Conservation (phyloP, 2,797 vertebrate species). For the Prunella strophiata region DNA sequence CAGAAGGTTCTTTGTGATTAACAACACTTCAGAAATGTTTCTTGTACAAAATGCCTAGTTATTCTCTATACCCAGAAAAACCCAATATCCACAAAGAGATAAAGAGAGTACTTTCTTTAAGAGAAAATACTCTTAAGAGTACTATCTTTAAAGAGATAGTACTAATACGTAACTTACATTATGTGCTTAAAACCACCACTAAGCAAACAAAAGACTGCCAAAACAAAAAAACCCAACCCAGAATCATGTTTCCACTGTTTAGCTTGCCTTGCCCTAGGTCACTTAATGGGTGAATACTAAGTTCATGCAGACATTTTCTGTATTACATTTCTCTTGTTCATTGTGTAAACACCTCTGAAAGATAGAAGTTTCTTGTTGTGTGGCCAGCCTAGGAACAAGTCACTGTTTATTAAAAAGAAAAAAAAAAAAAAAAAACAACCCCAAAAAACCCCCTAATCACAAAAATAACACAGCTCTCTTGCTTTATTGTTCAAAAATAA, state of each 20-base stretch:
- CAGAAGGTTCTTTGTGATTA: not conserved
- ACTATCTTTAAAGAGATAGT: not conserved
- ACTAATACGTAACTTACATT: not conserved
- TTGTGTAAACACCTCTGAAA: not conserved
- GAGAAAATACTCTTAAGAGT: too few species aligned
- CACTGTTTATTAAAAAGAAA: not conserved
- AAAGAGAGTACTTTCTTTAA: too few species aligned
- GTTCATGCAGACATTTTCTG: not conserved
- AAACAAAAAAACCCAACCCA: not conserved
- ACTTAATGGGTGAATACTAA: not conserved
- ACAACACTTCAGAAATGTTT: not conserved
- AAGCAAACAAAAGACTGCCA: not conserved
- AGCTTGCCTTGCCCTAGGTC: not conserved
- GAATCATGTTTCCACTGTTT: not conserved
- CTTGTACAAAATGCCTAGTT: not conserved
- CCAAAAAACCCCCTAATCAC: not conserved
- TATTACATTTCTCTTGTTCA: not conserved
- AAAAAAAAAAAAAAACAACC: not conserved
- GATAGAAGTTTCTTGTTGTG: not conserved
- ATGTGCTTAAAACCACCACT: not conserved
- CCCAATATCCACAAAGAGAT: not conserved
- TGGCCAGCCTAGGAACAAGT: not conserved
- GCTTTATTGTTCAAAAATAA: not conserved
- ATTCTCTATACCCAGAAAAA: not conserved
- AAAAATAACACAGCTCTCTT: not conserved